Evolutionary conservation across 2,888 invertebrate genomes (phyloP), one percentile per base, ranked within the genome.

Genomic region (Chesias legatella): DNA sequence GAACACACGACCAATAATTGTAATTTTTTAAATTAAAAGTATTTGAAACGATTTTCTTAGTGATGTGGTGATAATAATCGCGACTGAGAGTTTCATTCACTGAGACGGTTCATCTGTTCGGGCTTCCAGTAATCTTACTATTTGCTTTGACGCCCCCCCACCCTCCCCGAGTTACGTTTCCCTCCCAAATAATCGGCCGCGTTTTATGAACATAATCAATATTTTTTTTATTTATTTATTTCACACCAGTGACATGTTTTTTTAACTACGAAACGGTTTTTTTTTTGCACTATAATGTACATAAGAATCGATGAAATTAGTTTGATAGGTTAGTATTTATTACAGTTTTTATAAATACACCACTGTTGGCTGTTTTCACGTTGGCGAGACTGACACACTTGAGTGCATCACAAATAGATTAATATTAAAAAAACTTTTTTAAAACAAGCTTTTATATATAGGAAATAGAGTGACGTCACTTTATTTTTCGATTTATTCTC

Each of bases 1-100:
- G 80, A 84, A 82, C 79, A 81, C 84, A 85, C 84, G 86, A 88
- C 86, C 86, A 88, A 88, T 88, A 86, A 82, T 76, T 85, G 82
- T 86, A 86, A 85, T 79, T 71, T 74, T 72, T 76, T n/a, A n/a
- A n/a, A n/a, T n/a, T n/a, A n/a, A n/a, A n/a, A 41, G 74, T 74
- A 79, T 76, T 20, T 43, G 34, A 43, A 39, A 43, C 38, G 73
- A 79, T 81, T n/a, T 83, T 82, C 77, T 79, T 84, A 83, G 80
- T 81, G 75, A 80, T 43, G 45, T 67, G 77, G 73, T 73, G 75
- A 79, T 82, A 79, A 79, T 83, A 79, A 83, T 76, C 56, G 73
- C 72, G 85, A 85, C 85, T 86, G 84, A 83, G 69, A 73, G 82
- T 82, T 78, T 74, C 71, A 73, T 40, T 1, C 11, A 26, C 22